Evolutionary conservation across 2,797 vertebrate genomes (phyloP), one percentile per base, ranked within the genome.

Genomic region (Oceanodroma leucorhoa): DNA sequence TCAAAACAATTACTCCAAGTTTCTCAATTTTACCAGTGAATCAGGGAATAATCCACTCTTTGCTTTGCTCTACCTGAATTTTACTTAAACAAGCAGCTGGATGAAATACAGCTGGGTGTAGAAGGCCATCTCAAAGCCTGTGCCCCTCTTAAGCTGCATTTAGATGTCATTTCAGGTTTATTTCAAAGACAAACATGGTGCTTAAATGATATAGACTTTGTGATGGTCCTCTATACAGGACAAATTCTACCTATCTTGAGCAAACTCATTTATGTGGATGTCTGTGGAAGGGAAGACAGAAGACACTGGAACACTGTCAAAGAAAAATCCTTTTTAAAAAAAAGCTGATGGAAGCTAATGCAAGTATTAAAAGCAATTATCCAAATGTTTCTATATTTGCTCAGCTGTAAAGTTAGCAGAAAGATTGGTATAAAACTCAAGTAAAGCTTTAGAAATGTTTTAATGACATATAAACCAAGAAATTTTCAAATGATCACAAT

Each of bases 401-500:
- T 94, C 40, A 89, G 70, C 62, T 79, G 77, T 89, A 89, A 78
- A 84, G 54, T 45, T 82, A 86, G 62, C 46, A 62, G 65, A 76
- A 88, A 93, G 80, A 90, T 57, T 90, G 32, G 54, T 94, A 86
- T 60, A 82, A 93, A 90, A 73, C 66, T 51, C 65, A 71, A 93
- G 76, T 50, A 91, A 94, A 90, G 87, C 66, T 87, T 93, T 73
- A 94, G 90, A 90, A 94, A 87, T 88, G 43, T 76, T 96, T 93
- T 88, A 95, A 91, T 91, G 90, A 82, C 80, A 89, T 76, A 61
- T 48, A 96, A 93, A 79, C 66, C 67, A 94, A 50, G 83, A 91
- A 79, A 79, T 93, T 83, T 96, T 96, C 80, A 94, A 90, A 82
- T 57, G 10, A 90, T 96, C 85, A 79, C 73, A 70, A 96, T 93